Conservation (phyloP, 2,113 vertebrate species). For the Xenopus borealis region DNA sequence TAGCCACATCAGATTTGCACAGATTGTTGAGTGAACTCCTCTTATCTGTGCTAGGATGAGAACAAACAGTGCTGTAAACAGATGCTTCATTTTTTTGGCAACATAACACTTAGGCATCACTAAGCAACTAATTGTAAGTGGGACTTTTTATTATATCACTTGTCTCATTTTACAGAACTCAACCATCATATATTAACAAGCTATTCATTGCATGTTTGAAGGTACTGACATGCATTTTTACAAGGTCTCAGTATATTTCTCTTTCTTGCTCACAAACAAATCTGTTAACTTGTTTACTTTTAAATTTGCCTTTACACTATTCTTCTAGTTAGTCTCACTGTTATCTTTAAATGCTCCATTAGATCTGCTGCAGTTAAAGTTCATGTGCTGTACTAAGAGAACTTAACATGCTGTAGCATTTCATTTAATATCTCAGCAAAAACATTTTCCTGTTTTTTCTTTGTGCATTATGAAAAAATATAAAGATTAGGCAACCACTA, state of each 20-base stretch:
- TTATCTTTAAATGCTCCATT: no score
- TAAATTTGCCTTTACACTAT: no score
- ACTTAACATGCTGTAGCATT: no score
- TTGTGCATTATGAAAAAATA: no score
- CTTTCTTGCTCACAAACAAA: not conserved
- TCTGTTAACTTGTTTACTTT: not conserved
- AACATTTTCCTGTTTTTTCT: no score
- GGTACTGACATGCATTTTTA: conserved; percentile 24
- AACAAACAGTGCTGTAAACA: conserved; percentile 36
- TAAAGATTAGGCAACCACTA: no score
- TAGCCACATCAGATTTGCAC: conserved; percentile 15
- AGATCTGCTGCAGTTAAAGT: no score
- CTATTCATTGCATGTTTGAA: conserved; percentile 22
- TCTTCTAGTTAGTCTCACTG: no score
- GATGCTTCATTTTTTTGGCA: conserved; percentile 30
- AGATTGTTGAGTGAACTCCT: conserved; percentile 32
- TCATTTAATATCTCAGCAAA: no score
- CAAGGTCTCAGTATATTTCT: conserved; percentile 35
- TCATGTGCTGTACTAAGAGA: no score
- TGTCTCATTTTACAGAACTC: conserved; percentile 39
- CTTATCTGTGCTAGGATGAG: conserved; percentile 43
- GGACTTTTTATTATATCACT: conserved; percentile 40
- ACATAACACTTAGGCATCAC: conserved; percentile 8
- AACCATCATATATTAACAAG: conserved; percentile 29
- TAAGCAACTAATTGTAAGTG: conserved; percentile 26